A percentile compares a stretch with the other conserved stretches of the same genome.
Evolutionary conservation across 2,113 vertebrate species (phyloP).

Genomic region (Tupaia tana): DNA sequence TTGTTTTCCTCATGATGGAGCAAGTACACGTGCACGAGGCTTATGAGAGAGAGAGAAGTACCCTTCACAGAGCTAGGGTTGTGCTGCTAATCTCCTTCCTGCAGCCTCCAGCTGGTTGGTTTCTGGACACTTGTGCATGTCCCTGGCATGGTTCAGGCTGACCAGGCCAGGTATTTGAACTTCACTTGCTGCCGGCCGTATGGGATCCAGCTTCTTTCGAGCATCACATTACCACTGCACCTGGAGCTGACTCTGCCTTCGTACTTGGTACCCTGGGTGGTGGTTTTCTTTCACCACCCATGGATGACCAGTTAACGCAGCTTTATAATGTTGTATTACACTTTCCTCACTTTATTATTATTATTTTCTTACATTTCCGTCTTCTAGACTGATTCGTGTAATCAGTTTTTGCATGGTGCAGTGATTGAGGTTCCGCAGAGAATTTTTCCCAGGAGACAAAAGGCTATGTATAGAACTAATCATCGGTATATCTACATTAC

Average conservation of each 20-base stretch:
- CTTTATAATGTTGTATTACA: conserved; percentile 79
- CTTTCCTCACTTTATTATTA: conserved; percentile 30
- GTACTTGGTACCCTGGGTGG: background rate
- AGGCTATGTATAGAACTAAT: conserved; percentile 75
- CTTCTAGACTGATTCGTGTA: conserved; percentile 83
- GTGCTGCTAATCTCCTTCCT: too few relatives aligned
- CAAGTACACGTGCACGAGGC: too few relatives aligned
- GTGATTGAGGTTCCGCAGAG: conserved; percentile 81
- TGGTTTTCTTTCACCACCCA: background rate
- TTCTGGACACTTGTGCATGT: too few relatives aligned
- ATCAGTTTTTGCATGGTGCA: conserved; percentile 80
- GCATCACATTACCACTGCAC: too few relatives aligned
- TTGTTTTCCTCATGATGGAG: too few relatives aligned
- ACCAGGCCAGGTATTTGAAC: too few relatives aligned
- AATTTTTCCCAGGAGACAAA: conserved; percentile 74
- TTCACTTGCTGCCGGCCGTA: too few relatives aligned
- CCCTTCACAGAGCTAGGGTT: too few relatives aligned
- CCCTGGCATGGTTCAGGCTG: too few relatives aligned
- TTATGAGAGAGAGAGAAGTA: too few relatives aligned
- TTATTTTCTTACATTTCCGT: background rate
- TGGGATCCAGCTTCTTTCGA: too few relatives aligned
- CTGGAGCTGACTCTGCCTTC: background rate
- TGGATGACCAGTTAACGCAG: conserved; percentile 23
- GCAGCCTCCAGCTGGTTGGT: too few relatives aligned
- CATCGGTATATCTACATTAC: conserved; percentile 66